Evolutionary conservation across 2,113 vertebrate species (phyloP), one percentile per base, ranked within the genome.

Genomic region (Rattus rattus): DNA sequence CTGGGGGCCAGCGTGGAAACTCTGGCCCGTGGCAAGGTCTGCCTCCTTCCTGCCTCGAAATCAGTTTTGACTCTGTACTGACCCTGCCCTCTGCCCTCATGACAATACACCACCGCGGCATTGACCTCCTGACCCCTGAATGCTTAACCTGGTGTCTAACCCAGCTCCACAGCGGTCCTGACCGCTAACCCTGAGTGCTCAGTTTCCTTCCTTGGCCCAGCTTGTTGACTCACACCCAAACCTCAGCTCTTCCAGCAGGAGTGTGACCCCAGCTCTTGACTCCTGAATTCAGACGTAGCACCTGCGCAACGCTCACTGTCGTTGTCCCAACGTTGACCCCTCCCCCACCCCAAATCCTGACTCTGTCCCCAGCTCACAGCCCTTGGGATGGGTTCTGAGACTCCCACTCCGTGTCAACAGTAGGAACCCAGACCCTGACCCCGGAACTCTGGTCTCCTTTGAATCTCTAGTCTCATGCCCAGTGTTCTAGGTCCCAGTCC

Each of bases 1-100:
- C 98, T 99, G 88, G 98, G 98, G 0, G 99, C 99, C 93, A 99
- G 98, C 1, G 98, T 99, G 13, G 99, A 99, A 84, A 99, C 99
- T 7, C 98, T 99, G 96, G 98, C 99, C 96, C 99, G 99, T 65
- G 96, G 97, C 97, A 99, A 99, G 99, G 99, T 92, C 84, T 16
- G 73, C 26, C 17, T 20, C 59, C 8, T 19, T 17, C 39, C 52
- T 13, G 65, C 36, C 52, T 39, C 56, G 4, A 30, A 39, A 3
- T 7, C 70, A 7, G 20, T 52, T 19, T 84, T 76, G 49, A 43
- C 81, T 54, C 36, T 49, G 16, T 11, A 63, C 59, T 73, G n/a
- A 49, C 3, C 54, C 84, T 16, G 5, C 30, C 7, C 54, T 36
- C 49, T n/a, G 33, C 10, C 54, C 20, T 24, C 2, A 1, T 61